Percentiles rank a stretch among this genome's conserved stretches.
Conservation (phyloP, 2,113 vertebrate species). For the Plestiodon gilberti region DNA sequence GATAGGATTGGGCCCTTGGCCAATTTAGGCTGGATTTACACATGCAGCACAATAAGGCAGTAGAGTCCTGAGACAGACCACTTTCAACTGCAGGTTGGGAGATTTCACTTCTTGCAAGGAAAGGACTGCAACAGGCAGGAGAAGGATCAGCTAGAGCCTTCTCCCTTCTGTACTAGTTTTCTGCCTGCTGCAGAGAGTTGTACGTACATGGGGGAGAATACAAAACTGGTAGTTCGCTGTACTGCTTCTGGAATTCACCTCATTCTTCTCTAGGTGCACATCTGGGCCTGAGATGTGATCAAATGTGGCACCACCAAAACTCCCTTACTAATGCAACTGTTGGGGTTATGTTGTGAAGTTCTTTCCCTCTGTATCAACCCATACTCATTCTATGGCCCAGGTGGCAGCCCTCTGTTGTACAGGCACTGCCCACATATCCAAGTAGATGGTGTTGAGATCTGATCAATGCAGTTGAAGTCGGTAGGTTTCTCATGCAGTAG, state of each 20-base stretch:
- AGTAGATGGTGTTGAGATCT: not conserved
- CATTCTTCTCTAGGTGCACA: too few species aligned
- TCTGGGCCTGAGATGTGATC: not conserved
- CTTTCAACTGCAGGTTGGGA: too few species aligned
- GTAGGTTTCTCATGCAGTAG: not conserved
- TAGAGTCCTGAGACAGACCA: too few species aligned
- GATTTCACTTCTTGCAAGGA: too few species aligned
- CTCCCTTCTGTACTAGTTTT: too few species aligned
- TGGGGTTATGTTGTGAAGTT: too few species aligned
- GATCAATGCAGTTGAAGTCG: not conserved
- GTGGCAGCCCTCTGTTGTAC: not conserved
- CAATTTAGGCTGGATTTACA: not conserved
- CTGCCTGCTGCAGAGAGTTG: not conserved
- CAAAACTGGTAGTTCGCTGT: not conserved
- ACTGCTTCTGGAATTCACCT: not conserved
- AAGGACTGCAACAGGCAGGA: too few species aligned
- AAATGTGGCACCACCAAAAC: not conserved
- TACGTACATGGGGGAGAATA: not conserved
- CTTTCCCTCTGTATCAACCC: too few species aligned
- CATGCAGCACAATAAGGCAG: not conserved
- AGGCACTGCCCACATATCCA: not conserved
- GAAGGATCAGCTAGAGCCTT: too few species aligned
- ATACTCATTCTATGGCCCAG: too few species aligned
- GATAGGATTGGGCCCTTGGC: too few species aligned
- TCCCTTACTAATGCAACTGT: too few species aligned